phyloP scores from a whole-genome alignment of 2,888 invertebrate genomes.

The Nomada flava region DNA sequence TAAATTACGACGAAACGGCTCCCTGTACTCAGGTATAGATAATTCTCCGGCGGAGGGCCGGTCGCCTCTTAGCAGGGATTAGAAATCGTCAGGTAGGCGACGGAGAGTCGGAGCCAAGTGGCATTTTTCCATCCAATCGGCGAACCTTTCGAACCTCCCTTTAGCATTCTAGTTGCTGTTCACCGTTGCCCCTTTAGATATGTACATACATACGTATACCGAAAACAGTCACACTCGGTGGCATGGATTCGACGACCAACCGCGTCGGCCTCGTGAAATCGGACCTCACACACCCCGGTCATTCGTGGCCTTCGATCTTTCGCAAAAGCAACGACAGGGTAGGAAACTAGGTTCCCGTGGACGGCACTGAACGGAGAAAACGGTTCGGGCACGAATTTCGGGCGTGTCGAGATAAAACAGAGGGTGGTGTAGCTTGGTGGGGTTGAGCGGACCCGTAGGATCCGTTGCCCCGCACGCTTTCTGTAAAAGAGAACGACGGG shows the following conservation, averaged over 20 bases:
- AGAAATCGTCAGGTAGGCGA: slow-evolving; percentile 68
- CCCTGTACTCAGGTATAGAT: slow-evolving; percentile 70
- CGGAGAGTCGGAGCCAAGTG: slow-evolving; percentile 23
- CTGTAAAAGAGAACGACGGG: not conserved
- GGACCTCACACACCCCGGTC: too few species aligned
- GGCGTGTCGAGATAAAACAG: slow-evolving; percentile 67
- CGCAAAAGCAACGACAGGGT: too few species aligned
- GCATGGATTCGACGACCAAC: too few species aligned
- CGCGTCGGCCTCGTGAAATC: too few species aligned
- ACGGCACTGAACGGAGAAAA: not conserved
- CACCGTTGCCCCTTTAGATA: not conserved
- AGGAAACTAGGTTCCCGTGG: not conserved
- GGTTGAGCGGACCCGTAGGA: slow-evolving; percentile 51
- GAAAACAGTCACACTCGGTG: not conserved
- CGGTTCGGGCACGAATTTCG: slow-evolving; percentile 42
- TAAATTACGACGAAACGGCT: slow-evolving; percentile 78
- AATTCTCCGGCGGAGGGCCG: slow-evolving; percentile 37
- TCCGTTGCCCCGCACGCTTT: slow-evolving; percentile 34
- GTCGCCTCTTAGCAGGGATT: slow-evolving; percentile 70
- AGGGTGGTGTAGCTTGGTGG: slow-evolving; percentile 52
- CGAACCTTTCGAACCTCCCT: not conserved
- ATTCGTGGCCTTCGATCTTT: too few species aligned
- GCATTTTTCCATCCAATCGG: not conserved
- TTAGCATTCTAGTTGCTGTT: not conserved
- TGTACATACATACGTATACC: too few species aligned